Evolutionary conservation across 2,797 vertebrate species (phyloP), one percentile per base, ranked within the genome.

Genomic region (Tolypeutes matacus): DNA sequence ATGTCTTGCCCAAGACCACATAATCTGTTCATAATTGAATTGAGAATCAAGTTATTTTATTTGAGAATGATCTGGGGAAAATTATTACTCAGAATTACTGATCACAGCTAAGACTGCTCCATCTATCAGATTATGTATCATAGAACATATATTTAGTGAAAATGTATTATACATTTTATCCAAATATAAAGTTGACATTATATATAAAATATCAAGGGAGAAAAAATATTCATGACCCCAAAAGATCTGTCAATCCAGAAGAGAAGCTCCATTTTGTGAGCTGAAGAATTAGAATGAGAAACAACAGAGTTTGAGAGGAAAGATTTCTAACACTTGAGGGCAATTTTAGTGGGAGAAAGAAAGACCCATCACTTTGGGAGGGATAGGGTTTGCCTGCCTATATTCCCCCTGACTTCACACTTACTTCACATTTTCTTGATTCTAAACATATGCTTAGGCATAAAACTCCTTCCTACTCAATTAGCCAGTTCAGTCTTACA

Each of bases 81-180:
- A 5, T 58, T 78, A 51, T 39, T 67, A 18, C 25, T 92, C 12
- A 78, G 36, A 78, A 58, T 77, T 60, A 67, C 39, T 39, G 56
- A 73, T 25, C 2, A 58, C 36, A 80, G 29, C 73, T 92, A 51
- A 90, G 29, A 31, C 17, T 62, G 12, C 14, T 8, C 87, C 27
- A 56, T 92, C 31, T 73, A 8, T 88, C 56, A 87, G 56, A 75
- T 39, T 78, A 56, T 27, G 11, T 72, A 46, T 90, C 17, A 46
- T 72, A 60, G 93, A 86, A 64, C 86, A 72, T 36, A 9, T 58
- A 15, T 86, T 65, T 90, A 93, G 29, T 81, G n/a, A 86, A 65
- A 92, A 36, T 62, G 5, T 56, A 77, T 75, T 89, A 64, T 86
- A 15, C 67, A 67, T 90, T 73, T 86, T 56, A 76, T 58, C 17